Percentiles rank a stretch among this genome's conserved stretches.
Conservation (phyloP, 2,797 vertebrate genomes). For the Ateles fusciceps region DNA sequence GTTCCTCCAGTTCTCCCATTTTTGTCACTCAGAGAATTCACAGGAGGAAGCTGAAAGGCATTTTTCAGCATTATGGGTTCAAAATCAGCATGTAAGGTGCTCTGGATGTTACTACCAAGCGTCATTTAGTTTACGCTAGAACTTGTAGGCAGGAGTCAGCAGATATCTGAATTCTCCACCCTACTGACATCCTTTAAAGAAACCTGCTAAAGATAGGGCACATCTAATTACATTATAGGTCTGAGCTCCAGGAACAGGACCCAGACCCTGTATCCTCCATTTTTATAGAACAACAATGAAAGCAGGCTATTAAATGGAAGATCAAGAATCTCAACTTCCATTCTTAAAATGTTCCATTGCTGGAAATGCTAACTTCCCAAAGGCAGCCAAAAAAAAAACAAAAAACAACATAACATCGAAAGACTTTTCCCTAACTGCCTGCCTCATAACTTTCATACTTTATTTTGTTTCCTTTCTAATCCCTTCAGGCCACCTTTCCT, state of each 20-base stretch:
- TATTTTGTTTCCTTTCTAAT: not conserved
- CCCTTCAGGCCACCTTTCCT: not conserved
- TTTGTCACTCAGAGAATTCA: not conserved
- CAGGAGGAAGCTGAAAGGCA: not conserved
- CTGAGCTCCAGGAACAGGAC: not conserved
- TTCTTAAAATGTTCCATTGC: not conserved
- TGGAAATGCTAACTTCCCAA: not conserved
- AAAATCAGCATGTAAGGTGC: not conserved
- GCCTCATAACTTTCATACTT: not conserved
- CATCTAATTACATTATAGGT: fast-evolving
- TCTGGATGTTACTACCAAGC: not conserved
- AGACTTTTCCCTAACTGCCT: not conserved
- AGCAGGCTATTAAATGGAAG: not conserved
- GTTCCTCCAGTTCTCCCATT: not conserved
- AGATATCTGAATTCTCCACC: not conserved
- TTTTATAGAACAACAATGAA: not conserved
- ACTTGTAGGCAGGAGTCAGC: not conserved
- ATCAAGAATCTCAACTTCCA: not conserved
- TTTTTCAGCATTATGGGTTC: not conserved
- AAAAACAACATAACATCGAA: not conserved
- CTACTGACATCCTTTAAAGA: not conserved
- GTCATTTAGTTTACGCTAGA: not conserved
- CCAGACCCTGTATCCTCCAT: not conserved
- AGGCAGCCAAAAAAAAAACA: not conserved
- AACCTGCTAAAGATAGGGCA: not conserved